phyloP scores from a whole-genome alignment of 2,113 vertebrate genomes.

The Vidua chalybeata region DNA sequence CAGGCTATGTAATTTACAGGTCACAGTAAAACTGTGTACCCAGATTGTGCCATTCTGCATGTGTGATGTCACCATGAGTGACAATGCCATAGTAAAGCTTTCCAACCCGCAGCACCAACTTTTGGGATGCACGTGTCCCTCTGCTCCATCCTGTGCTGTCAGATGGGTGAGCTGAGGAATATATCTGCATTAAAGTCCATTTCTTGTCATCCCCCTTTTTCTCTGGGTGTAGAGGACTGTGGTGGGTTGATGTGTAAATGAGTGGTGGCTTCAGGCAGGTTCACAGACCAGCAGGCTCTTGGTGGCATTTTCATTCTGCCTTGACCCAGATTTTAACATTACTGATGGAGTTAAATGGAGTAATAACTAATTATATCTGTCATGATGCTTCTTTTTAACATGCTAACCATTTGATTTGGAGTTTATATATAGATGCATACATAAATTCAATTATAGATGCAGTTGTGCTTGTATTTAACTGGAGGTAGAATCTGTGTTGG shows the following conservation, averaged over 20 bases:
- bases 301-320: neutral
- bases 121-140: rapidly evolving
- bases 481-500: neutral
- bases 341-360: neutral
- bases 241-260: neutral
- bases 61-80: neutral
- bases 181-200: neutral
- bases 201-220: neutral
- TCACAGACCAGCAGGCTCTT: neutral
- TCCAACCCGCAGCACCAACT: rapidly evolving
- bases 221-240: neutral
- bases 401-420: neutral
- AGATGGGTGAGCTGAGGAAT: neutral
- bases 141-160: neutral
- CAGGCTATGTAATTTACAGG: neutral
- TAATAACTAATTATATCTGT: slow-evolving; percentile 5
- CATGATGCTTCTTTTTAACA: neutral
- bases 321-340: slow-evolving; percentile 21
- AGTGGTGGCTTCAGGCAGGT: neutral
- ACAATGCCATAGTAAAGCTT: neutral
- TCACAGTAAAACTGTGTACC: neutral
- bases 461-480: neutral
- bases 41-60: neutral
- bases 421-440: neutral
- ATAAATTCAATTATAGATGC: neutral